Evolutionary conservation across 2,797 vertebrate species (phyloP), one percentile per base, ranked within the genome.

Genomic region (Allobates femoralis): DNA sequence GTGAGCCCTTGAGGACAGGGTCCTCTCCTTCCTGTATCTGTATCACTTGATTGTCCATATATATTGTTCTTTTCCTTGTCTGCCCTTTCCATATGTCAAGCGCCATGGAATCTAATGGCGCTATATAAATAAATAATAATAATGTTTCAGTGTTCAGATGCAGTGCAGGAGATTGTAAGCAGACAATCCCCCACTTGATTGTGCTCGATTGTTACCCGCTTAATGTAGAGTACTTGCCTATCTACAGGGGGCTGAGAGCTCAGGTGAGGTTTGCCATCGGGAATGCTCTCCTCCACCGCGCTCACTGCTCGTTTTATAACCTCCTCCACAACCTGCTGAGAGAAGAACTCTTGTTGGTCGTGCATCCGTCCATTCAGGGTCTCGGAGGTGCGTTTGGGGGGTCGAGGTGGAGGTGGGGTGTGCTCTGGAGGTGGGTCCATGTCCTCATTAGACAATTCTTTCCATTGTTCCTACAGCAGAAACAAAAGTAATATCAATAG

Each of bases 371-470:
- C 96, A 0, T 97, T 98, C 86, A 94, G 92, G 82, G 96, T 91
- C 79, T 95, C 95, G 0, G 91, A 91, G 74, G 92, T 90, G 30
- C 95, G 91, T 92, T 96, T 96, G 0, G 96, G 94, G 1, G 95
- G 96, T 55, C 96, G 94, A 58, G 97, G 97, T 12, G 95, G 97
- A 0, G 96, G 96, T 1, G 98, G 98, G 0, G 94, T 93, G 46
- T 97, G 96, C 60, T 97, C 96, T 0, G 98, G 97, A 6, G 96
- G 97, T 16, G 96, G 95, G 10, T 97, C 97, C 90, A 96, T 90
- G 81, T 99, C 97, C 89, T 99, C 98, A 0, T 97, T 98, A 30
- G 98, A 98, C 23, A 97, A 95, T 89, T 97, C 96, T 85, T 97
- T 98, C 98, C 97, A 99, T 15, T 97, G 98, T 77, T 97, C 97